These are phyloP conservation scores for Ceratina japonica DNA, from an alignment of 1,140 invertebrate genomes.

Conservation along the genomic window DNA sequence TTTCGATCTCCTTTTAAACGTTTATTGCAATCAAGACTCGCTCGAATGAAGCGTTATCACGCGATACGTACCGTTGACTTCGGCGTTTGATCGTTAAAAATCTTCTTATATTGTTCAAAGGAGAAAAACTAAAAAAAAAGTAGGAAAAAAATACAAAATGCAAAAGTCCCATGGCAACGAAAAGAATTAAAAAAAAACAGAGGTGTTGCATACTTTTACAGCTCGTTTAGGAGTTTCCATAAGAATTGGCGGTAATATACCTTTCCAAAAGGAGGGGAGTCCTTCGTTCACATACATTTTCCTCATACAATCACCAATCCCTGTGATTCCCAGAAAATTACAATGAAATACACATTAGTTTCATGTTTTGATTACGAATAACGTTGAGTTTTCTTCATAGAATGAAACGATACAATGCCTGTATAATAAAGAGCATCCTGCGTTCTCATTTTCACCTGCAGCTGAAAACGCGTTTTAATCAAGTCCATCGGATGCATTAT, in stretches of 20 bases:
- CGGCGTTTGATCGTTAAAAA: slow-evolving; percentile 86
- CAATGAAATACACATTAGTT: slow-evolving; percentile 14
- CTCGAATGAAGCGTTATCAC: too few relatives aligned
- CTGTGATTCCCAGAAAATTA: slow-evolving; percentile 66
- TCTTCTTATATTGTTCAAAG: slow-evolving; percentile 94
- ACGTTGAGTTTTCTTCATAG: neutral
- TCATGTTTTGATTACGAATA: neutral
- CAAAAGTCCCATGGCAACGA: neutral
- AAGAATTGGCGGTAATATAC: slow-evolving; percentile 93
- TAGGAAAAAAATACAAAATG: slow-evolving; percentile 15
- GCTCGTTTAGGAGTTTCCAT: slow-evolving; percentile 97
- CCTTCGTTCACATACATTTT: slow-evolving; percentile 95
- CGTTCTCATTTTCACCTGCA: slow-evolving; percentile 82
- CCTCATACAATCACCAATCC: slow-evolving; percentile 91
- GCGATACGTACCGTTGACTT: slow-evolving; percentile 84
- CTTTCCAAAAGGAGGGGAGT: slow-evolving; percentile 91
- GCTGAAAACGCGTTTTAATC: slow-evolving; percentile 93
- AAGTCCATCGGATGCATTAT: slow-evolving; percentile 97
- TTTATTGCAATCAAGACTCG: neutral
- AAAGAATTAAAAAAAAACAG: too few relatives aligned
- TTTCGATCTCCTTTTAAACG: neutral
- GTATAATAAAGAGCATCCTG: slow-evolving; percentile 81
- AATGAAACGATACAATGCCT: slow-evolving; percentile 58
- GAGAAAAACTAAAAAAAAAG: slow-evolving; percentile 86
- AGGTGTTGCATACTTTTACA: slow-evolving; percentile 83